Percentiles rank a stretch among this genome's conserved stretches.
Conservation (phyloP, 2,113 vertebrate species). For the Vicugna pacos region DNA sequence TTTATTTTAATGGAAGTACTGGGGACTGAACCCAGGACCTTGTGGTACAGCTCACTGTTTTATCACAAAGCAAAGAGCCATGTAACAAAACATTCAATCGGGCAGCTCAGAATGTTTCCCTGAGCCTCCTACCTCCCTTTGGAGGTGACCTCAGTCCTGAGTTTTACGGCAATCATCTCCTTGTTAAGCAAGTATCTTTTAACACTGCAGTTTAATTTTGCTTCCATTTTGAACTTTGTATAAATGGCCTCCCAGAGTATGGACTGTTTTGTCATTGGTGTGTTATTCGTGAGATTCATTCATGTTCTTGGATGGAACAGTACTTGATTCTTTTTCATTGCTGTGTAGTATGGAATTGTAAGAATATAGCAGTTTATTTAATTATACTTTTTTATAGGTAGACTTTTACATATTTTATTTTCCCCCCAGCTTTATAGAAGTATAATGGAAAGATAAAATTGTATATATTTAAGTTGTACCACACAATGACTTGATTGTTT, state of each 20-base stretch:
- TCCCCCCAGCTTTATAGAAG: background rate
- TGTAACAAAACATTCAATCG: background rate
- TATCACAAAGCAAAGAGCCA: background rate
- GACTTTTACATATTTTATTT: background rate
- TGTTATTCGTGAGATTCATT: background rate
- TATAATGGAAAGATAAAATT: background rate
- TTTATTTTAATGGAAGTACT: no score
- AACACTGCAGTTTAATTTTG: background rate
- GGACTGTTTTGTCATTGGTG: background rate
- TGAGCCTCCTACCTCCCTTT: no score
- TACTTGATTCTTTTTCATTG: background rate
- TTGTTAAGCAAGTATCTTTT: background rate
- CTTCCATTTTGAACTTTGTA: background rate
- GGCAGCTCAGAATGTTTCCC: background rate
- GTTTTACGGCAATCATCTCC: background rate
- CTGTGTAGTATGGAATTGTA: background rate
- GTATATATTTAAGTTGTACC: background rate
- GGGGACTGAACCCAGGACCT: no score
- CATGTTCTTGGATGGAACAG: background rate
- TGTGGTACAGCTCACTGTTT: background rate
- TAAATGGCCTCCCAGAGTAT: background rate
- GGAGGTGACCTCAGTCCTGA: background rate
- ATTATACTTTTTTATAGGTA: background rate
- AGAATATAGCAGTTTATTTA: background rate
- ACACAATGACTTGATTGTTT: background rate